Evolutionary conservation across 2,113 vertebrate species (phyloP), one percentile per base, ranked within the genome.

Genomic region (Pteronura brasiliensis): DNA sequence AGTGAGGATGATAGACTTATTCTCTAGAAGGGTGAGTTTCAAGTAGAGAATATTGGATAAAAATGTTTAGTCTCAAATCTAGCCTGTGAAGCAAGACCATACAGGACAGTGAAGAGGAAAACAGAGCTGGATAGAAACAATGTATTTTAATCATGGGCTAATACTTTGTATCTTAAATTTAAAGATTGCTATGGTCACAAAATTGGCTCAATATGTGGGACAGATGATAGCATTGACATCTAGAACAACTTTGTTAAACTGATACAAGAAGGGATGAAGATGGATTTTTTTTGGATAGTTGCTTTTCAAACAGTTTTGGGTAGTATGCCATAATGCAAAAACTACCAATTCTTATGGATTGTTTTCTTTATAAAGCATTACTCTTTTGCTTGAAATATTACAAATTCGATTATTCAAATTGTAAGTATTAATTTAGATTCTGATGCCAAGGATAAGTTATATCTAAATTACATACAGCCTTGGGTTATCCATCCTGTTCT

Each of bases 361-460:
- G 6, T 47, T 7, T 55, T 93, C 57, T 15, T 85, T 94, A 3
- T 67, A 95, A 94, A 83, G 6, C 20, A 67, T 96, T 61, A 49
- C n/a, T 72, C 79, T 96, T 96, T 91, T 93, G 7, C 36, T 59
- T 81, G 52, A 89, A 96, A 83, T 69, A 88, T 94, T 84, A 67
- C 88, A 89, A 95, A 71, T 93, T 80, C 18, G 8, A 80, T 69
- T 23, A 76, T 80, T 96, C 67, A 82, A 47, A 74, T 20, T 77
- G 0, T 34, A 93, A 72, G 21, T 63, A 63, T 82, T 88, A 88
- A 93, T 34, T 91, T 93, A 67, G 29, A 93, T 61, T 87, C 39
- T 36, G 63, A 80, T 67, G 42, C n/a, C 27, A 83, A 87, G 7
- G 34, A 57, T 52, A 95, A 90, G 2, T 47, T 83, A 59, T 67